These are phyloP conservation scores for Phaethornis superciliosus DNA, from an alignment of 2,113 vertebrate genomes.

Conservation along the genomic window DNA sequence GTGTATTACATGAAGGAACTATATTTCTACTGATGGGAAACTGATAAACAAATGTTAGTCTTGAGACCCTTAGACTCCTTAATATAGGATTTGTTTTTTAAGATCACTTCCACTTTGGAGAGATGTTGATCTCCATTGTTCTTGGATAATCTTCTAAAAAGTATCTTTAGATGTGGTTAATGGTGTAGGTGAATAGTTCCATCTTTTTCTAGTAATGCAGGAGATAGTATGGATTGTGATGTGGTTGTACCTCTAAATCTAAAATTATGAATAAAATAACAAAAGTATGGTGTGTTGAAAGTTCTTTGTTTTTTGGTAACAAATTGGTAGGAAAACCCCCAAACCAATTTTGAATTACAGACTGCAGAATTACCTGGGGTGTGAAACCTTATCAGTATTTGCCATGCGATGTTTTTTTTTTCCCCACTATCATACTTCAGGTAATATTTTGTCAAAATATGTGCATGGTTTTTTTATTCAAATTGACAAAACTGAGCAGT, in stretches of 20 bases:
- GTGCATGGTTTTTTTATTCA: background rate
- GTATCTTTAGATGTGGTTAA: background rate
- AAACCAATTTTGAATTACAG: background rate
- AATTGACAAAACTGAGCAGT: background rate
- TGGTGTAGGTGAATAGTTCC: background rate
- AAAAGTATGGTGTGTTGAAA: background rate
- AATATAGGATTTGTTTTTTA: background rate
- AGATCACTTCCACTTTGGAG: background rate
- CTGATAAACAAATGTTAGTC: background rate
- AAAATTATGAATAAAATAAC: background rate
- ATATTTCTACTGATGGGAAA: background rate
- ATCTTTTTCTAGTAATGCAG: background rate
- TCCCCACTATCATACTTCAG: background rate
- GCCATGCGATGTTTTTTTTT: background rate
- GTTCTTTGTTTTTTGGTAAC: background rate
- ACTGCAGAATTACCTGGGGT: background rate
- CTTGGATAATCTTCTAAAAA: background rate
- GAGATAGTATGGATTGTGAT: background rate
- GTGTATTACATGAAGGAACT: background rate
- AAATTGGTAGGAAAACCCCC: background rate
- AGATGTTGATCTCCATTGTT: background rate
- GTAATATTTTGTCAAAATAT: background rate
- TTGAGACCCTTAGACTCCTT: background rate
- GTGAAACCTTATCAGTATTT: background rate
- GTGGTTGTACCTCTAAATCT: background rate